Conservation (phyloP, 2,797 vertebrate genomes). For the Salmo trutta region DNA sequence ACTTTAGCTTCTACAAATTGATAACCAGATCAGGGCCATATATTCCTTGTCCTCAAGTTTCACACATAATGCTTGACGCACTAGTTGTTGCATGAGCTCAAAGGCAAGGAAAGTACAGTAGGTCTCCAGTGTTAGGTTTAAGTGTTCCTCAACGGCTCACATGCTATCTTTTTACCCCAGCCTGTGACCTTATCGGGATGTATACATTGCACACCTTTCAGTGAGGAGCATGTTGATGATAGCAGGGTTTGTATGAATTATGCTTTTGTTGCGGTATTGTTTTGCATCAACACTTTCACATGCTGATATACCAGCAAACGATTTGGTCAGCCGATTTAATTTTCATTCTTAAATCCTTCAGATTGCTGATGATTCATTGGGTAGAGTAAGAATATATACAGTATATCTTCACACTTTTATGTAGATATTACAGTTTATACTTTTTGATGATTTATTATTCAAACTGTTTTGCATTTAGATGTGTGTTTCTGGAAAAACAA, state of each 20-base stretch:
- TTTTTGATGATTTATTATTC: constrained; percentile 21
- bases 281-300: constrained; percentile 4
- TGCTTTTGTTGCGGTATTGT: constrained; percentile 4
- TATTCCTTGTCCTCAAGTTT: background rate
- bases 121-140: constrained; percentile 23
- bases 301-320: background rate
- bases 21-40: background rate
- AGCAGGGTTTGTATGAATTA: constrained; percentile 7
- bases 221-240: constrained; percentile 18
- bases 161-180: constrained; percentile 18
- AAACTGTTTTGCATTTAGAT: constrained; percentile 30
- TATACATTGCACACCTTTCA: constrained; percentile 40
- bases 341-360: background rate
- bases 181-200: constrained; percentile 28
- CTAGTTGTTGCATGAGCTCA: constrained; percentile 28
- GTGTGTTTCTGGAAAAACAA: constrained; percentile 17
- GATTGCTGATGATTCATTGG: background rate
- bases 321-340: background rate
- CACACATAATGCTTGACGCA: constrained; percentile 3
- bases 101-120: constrained; percentile 21
- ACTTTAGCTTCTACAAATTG: background rate
- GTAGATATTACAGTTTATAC: constrained; percentile 13
- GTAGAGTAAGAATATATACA: background rate
- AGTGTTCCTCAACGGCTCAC: constrained; percentile 24
- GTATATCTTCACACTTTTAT: constrained; percentile 16